Base-by-base conservation (phyloP, 2,113 vertebrate genomes). In the Limnothrissa miodon region DNA sequence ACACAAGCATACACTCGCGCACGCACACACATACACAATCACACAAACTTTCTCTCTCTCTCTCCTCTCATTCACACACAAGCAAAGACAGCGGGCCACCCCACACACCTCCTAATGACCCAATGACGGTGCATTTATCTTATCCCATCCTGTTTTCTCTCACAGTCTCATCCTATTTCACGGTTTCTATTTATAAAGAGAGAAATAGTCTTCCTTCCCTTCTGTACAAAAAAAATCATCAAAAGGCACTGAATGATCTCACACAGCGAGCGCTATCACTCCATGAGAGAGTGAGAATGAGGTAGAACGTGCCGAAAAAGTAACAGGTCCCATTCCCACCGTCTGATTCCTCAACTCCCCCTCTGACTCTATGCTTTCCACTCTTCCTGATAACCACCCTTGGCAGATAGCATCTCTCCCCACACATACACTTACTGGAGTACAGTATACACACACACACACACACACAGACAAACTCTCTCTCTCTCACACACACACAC, bases 161-260 rank as follows among this genome's bases (percentile, higher is more conserved):
- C 29, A 7, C 59, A 62, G 59, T 62, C 59, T 62, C 59, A 62
- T 62, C 25, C 59, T 29, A 62, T 62, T 62, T 62, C 59, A 62
- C 10, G 59, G 6, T 62, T 29, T 62, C 10, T 1, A 10, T 62
- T 62, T 62, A 29, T 29, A 1, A 13, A 62, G 59, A n/a, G n/a
- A 62, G 23, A 29, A 29, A 62, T 62, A 62, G 59, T 29, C 59
- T 29, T 4, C 3, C n/a, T 29, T n/a, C 23, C 5, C 53, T 48
- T 2, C 10, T 48, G 46, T 15, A 48, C 9, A 48, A 48, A 48
- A 48, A 48, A 48, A 42, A 85, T 39, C 29, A 29, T 46, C 74
- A 80, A 83, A 46, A 79, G 36, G 62, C 51, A 21, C 78, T 23
- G 51, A 79, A 44, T 78, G 81, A 85, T 66, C 15, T 7, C 48